Percentiles rank a stretch among this genome's conserved stretches.
phyloP scores from a whole-genome alignment of 2,888 invertebrate genomes.

The Microctonus brassicae region DNA sequence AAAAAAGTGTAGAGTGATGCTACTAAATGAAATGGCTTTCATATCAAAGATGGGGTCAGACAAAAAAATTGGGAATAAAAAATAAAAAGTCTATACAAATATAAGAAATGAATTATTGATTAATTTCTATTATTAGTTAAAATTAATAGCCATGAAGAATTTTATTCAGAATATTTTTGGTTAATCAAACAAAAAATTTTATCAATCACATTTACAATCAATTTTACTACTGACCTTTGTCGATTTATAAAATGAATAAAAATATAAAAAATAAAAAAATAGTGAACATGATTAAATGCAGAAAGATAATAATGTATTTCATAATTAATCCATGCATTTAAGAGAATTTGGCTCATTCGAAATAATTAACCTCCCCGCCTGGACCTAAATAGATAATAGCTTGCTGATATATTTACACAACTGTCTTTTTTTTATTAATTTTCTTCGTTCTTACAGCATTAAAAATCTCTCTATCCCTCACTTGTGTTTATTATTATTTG shows the following conservation, averaged over 20 bases:
- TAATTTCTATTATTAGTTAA: too few relatives aligned
- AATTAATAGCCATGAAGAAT: too few relatives aligned
- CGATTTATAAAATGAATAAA: neutral
- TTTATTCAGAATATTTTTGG: too few relatives aligned
- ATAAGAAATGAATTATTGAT: too few relatives aligned
- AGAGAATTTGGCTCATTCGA: neutral
- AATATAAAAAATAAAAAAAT: neutral
- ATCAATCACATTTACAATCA: too few relatives aligned
- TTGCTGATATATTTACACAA: slow-evolving; percentile 35
- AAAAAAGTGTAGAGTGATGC: neutral
- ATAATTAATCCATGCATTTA: neutral
- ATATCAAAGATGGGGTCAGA: neutral
- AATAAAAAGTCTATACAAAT: too few relatives aligned
- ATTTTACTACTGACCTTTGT: neutral
- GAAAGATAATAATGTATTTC: neutral
- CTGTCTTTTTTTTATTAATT: neutral
- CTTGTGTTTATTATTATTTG: neutral
- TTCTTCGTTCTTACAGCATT: neutral
- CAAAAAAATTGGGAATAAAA: neutral
- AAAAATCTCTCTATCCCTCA: neutral
- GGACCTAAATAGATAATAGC: slow-evolving; percentile 57
- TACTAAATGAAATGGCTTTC: neutral
- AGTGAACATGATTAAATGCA: neutral
- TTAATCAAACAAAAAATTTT: too few relatives aligned
- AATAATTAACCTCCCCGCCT: slow-evolving; percentile 13